Base-by-base conservation (phyloP, 23 tunicate genomes). In the Clavelina lepadiformis region DNA sequence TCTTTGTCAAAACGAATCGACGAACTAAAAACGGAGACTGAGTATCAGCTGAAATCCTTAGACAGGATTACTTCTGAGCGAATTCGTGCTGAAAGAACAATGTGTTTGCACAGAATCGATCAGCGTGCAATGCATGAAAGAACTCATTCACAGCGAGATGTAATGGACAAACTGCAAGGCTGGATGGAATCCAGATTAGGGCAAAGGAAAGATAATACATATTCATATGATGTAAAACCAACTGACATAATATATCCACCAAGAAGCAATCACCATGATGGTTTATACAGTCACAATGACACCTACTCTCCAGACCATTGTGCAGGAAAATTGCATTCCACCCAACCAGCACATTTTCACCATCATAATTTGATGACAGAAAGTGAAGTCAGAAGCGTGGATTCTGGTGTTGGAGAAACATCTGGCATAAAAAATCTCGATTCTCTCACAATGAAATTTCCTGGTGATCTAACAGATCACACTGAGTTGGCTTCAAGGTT, bases 101-200 rank as follows among this genome's bases (percentile, higher is more conserved):
- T 18, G 35, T 80, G 87, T 45, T 51, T 71, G 67, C 87, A 80
- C 32, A 65, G 87, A 25, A 80, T 80, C 57, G 73, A 63, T 31
- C 75, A 62, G 30, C 30, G 73, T 1, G 60, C 69, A 3, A 44
- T 38, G 25, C 38, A 32, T 51, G 87, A 80, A 49, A 72, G 79
- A 25, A 11, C 50, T 25, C 11, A 46, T 28, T 46, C 68, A 19
- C 68, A 73, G 60, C 49, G 46, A 2, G 46, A 59, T 54, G 41
- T 59, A 5, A 3, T 26, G 3, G 52, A 28, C 32, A 35, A 73
- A 38, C 58, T 73, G 35, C 38, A 60, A 21, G 41, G 62, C 4
- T 73, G 78, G 78, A 33, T 73, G 46, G 78, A 73, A 30, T 50
- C 24, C 3, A 28, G 61, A 2, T 19, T 51, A 3, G 53, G 45